These are phyloP conservation scores for Iphiclides podalirius DNA, from an alignment of 2,888 invertebrate species.

Conservation along the genomic window DNA sequence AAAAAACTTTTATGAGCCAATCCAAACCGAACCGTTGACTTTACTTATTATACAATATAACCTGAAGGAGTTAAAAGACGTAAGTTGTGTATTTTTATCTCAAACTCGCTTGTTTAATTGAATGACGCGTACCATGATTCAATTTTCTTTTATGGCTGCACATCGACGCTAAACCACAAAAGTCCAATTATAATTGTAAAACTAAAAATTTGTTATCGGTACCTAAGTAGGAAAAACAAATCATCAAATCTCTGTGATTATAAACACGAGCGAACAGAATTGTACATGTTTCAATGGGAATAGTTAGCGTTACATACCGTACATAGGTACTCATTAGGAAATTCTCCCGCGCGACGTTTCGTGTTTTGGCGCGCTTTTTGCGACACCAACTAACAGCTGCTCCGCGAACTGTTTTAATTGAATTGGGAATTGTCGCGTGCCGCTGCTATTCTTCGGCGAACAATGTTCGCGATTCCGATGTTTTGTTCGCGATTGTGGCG, in stretches of 20 bases:
- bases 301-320: neutral
- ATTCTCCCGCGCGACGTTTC: slow-evolving; percentile 12
- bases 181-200: neutral
- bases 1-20: too few species aligned
- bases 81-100: too few species aligned
- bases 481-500: neutral
- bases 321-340: slow-evolving; percentile 10
- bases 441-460: neutral
- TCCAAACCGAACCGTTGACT: too few species aligned
- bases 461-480: neutral
- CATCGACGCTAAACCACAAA: neutral
- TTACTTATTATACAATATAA: too few species aligned
- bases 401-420: slow-evolving; percentile 9
- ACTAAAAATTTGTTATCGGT: neutral
- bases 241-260: too few species aligned
- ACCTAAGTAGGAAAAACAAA: neutral
- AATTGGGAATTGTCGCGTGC: slow-evolving; percentile 4
- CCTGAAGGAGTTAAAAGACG: too few species aligned
- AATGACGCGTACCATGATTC: neutral
- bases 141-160: neutral
- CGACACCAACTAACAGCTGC: neutral
- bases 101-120: neutral
- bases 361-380: slow-evolving; percentile 16
- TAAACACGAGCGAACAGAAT: too few species aligned
- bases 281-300: slow-evolving; percentile 1